Evolutionary conservation across 2,888 invertebrate genomes (phyloP), one percentile per base, ranked within the genome.

Genomic region (Gasteruption jaculator): DNA sequence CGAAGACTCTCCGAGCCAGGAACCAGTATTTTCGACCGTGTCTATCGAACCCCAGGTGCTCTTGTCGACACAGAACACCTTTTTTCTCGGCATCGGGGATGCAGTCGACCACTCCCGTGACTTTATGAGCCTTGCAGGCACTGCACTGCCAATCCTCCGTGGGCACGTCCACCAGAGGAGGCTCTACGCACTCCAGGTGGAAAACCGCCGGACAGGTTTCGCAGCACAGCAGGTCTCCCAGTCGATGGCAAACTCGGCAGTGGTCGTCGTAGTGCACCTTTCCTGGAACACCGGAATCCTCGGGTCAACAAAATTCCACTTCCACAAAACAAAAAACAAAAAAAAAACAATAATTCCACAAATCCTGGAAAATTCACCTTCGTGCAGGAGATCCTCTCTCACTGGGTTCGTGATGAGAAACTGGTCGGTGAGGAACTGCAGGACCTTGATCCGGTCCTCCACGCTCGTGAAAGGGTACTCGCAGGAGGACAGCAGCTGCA

Each of bases 11-110:
- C 39, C 99, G 77, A 39, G 84, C 85, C 38, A 97, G 81, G 71
- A 99, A 99, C 91, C 94, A 99, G 74, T 96, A 99, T 66, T 94
- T 94, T 58, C 97, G 77, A 10, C 95, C 95, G 74, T 95, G 92
- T 50, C 99, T 78, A 72, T 99, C 99, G 70, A 85, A 88, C 2
- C 99, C 99, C 29, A 99, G 74, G 58, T 89, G 89, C 67, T 95
- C 94, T 68, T 96, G 95, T 30, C 97, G 79, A 65, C 91, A 90
- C 18, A 94, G 75, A 47, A 92, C 77, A 2, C 95, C 94, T 68
- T 90, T 90, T 64, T 88, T 91, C 64, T 97, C 95, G 49, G 87
- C 83, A 63, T 91, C 88, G 38, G 90, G 81, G 36, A 93, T 77
- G 68, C 96, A 97, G 71, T 99, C 96, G 35, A 87, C 86, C 1